A percentile compares a stretch with the other conserved stretches of the same genome.
These are phyloP conservation scores for Podarcis muralis DNA, from an alignment of 2,113 vertebrate genomes.

Conservation along the genomic window DNA sequence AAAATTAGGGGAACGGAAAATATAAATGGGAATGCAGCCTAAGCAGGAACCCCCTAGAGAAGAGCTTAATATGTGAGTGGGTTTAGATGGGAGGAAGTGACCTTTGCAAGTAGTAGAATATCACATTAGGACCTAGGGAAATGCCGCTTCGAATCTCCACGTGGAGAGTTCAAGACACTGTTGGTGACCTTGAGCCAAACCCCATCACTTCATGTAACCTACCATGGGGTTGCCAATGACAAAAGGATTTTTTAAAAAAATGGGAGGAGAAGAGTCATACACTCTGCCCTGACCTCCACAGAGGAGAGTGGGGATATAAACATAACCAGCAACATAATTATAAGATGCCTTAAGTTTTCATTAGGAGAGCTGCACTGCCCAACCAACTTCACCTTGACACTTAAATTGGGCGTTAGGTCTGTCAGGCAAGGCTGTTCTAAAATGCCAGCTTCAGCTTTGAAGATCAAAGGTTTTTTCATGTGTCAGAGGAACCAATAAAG, in stretches of 20 bases:
- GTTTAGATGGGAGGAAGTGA: not conserved
- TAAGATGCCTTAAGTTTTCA: not conserved
- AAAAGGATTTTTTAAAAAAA: too few relatives aligned
- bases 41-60: not conserved
- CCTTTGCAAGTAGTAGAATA: not conserved
- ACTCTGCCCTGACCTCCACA: too few relatives aligned
- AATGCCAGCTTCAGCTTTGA: not conserved
- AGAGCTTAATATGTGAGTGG: not conserved
- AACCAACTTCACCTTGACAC: not conserved
- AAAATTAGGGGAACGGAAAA: too few relatives aligned
- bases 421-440: not conserved
- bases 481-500: not conserved
- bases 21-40: too few relatives aligned
- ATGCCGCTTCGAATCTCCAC: too few relatives aligned
- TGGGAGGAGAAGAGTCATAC: too few relatives aligned
- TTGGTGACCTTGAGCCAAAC: too few relatives aligned
- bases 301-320: not conserved
- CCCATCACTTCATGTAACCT: too few relatives aligned
- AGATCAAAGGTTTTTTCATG: not conserved
- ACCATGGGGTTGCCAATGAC: too few relatives aligned
- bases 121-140: too few relatives aligned
- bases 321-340: not conserved
- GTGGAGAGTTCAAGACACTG: too few relatives aligned
- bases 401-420: not conserved
- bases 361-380: not conserved